Evolutionary conservation across 2,797 vertebrate species (phyloP).

Genomic region (Oreonectes daqikongensis): DNA sequence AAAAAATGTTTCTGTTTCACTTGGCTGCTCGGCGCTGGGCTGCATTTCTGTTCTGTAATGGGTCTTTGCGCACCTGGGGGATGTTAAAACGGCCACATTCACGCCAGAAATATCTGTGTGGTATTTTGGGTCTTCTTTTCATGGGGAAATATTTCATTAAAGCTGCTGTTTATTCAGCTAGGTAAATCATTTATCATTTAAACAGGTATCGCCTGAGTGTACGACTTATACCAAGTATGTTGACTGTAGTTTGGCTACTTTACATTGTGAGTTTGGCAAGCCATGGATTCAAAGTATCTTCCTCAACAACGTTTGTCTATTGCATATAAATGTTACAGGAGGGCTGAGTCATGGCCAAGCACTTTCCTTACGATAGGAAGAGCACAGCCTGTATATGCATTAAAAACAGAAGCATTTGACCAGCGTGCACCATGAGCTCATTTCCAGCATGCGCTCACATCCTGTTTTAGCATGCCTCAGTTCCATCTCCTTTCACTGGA

Average conservation of each 20-base stretch:
- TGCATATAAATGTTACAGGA: constrained; percentile 4
- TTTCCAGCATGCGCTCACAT: constrained; percentile 45
- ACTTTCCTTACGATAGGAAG: constrained; percentile 9
- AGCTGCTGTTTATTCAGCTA: background rate
- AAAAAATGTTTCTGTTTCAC: constrained; percentile 22
- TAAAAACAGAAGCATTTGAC: constrained; percentile 41
- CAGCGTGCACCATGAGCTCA: constrained; percentile 37
- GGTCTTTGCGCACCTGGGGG: constrained; percentile 31
- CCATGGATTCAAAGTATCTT: background rate
- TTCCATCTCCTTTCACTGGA: constrained; percentile 34
- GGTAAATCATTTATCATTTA: background rate
- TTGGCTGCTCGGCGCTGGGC: constrained; percentile 14
- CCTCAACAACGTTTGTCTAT: background rate
- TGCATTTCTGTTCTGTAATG: constrained; percentile 24
- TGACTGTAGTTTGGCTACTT: background rate
- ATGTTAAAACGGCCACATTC: constrained; percentile 7
- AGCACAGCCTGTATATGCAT: constrained; percentile 40
- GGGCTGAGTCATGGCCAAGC: constrained; percentile 1
- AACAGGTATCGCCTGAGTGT: background rate
- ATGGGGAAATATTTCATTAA: background rate
- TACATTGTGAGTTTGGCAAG: background rate
- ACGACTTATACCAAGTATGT: background rate
- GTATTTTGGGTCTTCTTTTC: background rate
- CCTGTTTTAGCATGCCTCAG: constrained; percentile 51
- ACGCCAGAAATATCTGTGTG: background rate